A percentile compares a stretch with the other conserved stretches of the same genome.
phyloP scores from a whole-genome alignment of 1,140 invertebrate species.

The Parapsyche elsis region DNA sequence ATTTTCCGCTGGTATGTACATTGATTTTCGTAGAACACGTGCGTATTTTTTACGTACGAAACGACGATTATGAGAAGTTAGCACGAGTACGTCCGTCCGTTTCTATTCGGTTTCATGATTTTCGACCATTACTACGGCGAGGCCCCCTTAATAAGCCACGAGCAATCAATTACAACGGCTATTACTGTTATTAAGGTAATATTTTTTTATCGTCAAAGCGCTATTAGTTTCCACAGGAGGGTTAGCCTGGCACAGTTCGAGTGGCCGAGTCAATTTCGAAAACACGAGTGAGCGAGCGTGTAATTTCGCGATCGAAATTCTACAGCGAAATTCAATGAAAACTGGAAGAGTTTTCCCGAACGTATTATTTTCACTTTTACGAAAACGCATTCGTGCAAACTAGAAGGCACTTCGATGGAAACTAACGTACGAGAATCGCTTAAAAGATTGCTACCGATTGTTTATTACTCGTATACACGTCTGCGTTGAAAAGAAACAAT shows the following conservation, averaged over 20 bases:
- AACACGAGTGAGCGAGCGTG: background rate
- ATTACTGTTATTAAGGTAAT: slow-evolving; percentile 29
- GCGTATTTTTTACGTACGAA: background rate
- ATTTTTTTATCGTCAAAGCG: slow-evolving; percentile 27
- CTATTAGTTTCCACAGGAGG: background rate
- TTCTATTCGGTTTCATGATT: slow-evolving; percentile 13
- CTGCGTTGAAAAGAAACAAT: too few species aligned
- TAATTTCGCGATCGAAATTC: background rate
- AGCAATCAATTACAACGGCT: slow-evolving; percentile 34
- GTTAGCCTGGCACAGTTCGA: background rate
- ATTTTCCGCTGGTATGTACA: background rate
- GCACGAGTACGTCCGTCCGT: slow-evolving; percentile 1
- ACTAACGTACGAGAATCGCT: too few species aligned
- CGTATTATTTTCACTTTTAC: too few species aligned
- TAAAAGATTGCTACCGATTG: too few species aligned
- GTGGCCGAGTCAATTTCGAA: background rate
- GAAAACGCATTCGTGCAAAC: too few species aligned
- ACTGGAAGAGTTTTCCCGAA: too few species aligned
- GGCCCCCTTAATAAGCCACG: slow-evolving; percentile 23
- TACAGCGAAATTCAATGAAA: background rate
- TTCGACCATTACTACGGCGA: slow-evolving; percentile 25
- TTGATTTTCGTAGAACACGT: background rate
- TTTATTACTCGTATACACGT: too few species aligned
- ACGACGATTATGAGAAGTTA: slow-evolving; percentile 1
- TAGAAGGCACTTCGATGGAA: too few species aligned